Evolutionary conservation across 2,113 vertebrate genomes (phyloP).

Genomic region (Psilopogon haemacephalus): DNA sequence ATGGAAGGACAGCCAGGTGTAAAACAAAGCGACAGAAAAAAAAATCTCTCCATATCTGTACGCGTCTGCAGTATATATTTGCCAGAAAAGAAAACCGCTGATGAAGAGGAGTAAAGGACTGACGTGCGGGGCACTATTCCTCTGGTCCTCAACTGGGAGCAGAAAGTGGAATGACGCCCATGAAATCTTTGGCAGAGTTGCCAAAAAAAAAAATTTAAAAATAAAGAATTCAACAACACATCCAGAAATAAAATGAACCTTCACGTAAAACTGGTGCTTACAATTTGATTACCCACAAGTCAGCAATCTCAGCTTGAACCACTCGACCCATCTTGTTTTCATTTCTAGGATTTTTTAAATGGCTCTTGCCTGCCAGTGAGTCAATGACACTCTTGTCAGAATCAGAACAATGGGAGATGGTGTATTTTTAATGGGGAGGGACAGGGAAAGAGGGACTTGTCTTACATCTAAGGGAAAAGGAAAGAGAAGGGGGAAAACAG

Average conservation of each 20-base stretch:
- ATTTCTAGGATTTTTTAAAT: conserved; percentile 64
- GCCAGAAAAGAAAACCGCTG: conserved; percentile 22
- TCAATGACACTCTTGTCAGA: conserved; percentile 8
- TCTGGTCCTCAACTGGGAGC: conserved; percentile 12
- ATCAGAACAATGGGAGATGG: not conserved
- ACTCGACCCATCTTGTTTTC: conserved; percentile 74
- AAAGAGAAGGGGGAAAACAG: conserved; percentile 14
- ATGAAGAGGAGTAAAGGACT: conserved; percentile 57
- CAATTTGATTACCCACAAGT: conserved; percentile 68
- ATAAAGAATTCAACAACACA: conserved; percentile 60
- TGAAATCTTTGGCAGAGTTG: conserved; percentile 56
- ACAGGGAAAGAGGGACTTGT: conserved; percentile 35
- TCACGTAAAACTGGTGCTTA: conserved; percentile 80
- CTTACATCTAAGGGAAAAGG: conserved; percentile 42
- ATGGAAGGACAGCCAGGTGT: conserved; percentile 66
- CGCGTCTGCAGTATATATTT: conserved; percentile 46
- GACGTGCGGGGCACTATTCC: conserved; percentile 40
- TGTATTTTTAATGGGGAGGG: conserved; percentile 51
- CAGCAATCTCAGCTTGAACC: conserved; percentile 75
- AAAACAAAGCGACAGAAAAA: conserved; percentile 60
- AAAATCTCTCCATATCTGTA: conserved; percentile 44
- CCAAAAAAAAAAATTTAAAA: conserved; percentile 16
- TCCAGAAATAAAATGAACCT: conserved; percentile 35
- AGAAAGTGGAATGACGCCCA: conserved; percentile 28
- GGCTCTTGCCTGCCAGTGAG: conserved; percentile 69